Conservation (phyloP, 2,888 invertebrate species). For the Ecdyonurus torrentis region DNA sequence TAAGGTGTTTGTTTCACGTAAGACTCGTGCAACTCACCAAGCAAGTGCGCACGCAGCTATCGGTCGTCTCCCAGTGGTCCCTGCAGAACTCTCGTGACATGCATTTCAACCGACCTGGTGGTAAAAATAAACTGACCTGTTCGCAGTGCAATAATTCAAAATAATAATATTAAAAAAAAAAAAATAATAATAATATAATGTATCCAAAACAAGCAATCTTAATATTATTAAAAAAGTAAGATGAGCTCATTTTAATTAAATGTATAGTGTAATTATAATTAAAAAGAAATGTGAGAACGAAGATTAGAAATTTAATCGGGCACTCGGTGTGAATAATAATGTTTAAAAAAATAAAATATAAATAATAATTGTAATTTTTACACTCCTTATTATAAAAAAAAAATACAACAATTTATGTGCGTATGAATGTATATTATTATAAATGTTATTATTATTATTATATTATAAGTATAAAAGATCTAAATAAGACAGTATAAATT, state of each 20-base stretch:
- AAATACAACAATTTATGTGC: background rate
- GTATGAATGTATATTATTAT: background rate
- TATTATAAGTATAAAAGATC: background rate
- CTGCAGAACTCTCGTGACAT: background rate
- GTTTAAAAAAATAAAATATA: background rate
- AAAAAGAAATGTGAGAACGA: background rate
- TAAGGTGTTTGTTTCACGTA: conserved; percentile 60
- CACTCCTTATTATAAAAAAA: background rate
- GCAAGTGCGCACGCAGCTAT: background rate
- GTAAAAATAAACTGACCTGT: background rate
- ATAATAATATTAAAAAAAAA: too few relatives aligned
- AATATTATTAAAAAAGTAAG: too few relatives aligned
- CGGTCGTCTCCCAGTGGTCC: background rate
- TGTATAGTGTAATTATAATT: background rate
- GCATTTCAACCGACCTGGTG: background rate
- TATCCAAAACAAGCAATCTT: background rate
- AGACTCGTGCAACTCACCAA: conserved; percentile 53
- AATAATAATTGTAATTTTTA: background rate
- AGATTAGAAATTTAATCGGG: background rate
- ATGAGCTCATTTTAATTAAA: background rate
- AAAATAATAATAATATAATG: too few relatives aligned
- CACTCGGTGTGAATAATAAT: background rate
- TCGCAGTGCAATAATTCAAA: background rate
- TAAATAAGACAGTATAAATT: too few relatives aligned
- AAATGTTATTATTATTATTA: background rate